Conservation (phyloP, 1,140 invertebrate genomes). For the Drosophila insularis region DNA sequence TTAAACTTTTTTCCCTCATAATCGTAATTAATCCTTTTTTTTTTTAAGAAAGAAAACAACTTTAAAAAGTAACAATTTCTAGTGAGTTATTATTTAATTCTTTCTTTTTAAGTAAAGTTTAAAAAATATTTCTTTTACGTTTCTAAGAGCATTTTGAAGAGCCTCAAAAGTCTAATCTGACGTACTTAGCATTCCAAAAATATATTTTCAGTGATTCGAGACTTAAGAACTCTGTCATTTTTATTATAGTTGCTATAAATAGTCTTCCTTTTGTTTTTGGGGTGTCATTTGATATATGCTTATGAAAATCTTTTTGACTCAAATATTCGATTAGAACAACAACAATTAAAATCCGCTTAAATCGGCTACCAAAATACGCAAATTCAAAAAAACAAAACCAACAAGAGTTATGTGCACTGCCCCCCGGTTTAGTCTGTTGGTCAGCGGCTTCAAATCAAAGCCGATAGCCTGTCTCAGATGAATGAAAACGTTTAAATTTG, state of each 20-base stretch:
- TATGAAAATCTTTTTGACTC: slow-evolving; percentile 19
- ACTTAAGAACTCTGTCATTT: slow-evolving; percentile 19
- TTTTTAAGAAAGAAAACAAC: too few relatives aligned
- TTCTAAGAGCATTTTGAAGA: too few relatives aligned
- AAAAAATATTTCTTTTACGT: too few relatives aligned
- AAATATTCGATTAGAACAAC: slow-evolving; percentile 66
- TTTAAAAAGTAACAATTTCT: too few relatives aligned
- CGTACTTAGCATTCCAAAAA: too few relatives aligned
- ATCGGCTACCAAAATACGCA: slow-evolving; percentile 7
- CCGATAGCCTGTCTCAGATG: slow-evolving; percentile 49
- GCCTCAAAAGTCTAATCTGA: too few relatives aligned
- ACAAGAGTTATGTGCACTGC: slow-evolving; percentile 49
- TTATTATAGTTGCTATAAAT: slow-evolving; percentile 26
- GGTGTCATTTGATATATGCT: slow-evolving; percentile 1
- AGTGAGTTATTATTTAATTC: too few relatives aligned
- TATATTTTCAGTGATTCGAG: slow-evolving; percentile 36
- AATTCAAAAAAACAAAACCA: background rate
- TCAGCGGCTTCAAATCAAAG: slow-evolving; percentile 60
- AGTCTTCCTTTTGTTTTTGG: background rate
- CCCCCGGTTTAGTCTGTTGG: background rate
- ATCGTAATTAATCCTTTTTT: too few relatives aligned
- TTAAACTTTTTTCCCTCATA: too few relatives aligned
- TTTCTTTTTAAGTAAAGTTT: too few relatives aligned
- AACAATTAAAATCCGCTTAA: slow-evolving; percentile 75
- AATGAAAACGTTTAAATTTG: slow-evolving; percentile 74